phyloP scores from a whole-genome alignment of 2,888 invertebrate genomes.

The Hedya salicella region DNA sequence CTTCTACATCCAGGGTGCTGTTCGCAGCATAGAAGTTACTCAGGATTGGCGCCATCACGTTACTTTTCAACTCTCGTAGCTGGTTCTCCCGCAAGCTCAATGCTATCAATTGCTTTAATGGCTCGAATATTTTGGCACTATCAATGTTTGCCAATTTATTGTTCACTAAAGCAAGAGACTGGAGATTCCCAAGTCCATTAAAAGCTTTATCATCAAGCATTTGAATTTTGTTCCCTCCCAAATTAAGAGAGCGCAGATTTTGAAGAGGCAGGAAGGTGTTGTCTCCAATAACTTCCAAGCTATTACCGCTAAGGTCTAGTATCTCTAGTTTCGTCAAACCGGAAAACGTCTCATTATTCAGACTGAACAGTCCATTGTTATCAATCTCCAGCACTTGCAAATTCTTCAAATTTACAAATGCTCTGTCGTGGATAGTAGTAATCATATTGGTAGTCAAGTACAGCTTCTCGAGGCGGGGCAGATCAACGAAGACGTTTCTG shows the following conservation, averaged over 20 bases:
- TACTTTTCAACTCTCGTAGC: conserved; percentile 62
- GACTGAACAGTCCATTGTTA: conserved; percentile 88
- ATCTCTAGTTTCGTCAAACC: conserved; percentile 88
- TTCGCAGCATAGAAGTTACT: conserved; percentile 63
- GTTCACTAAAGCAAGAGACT: conserved; percentile 65
- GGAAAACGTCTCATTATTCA: conserved; percentile 90
- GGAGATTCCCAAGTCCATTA: conserved; percentile 64
- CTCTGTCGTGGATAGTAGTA: conserved; percentile 92
- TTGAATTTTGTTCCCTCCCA: conserved; percentile 76
- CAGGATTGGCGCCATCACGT: conserved; percentile 68
- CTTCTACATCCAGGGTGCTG: conserved; percentile 72
- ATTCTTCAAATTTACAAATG: conserved; percentile 89
- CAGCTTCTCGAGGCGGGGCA: conserved; percentile 89
- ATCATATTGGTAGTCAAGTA: conserved; percentile 94
- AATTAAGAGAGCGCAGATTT: conserved; percentile 65
- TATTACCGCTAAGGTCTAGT: conserved; percentile 89
- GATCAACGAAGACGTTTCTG: conserved; percentile 88
- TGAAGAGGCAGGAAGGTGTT: conserved; percentile 86
- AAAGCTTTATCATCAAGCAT: conserved; percentile 79
- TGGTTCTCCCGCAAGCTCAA: conserved; percentile 71
- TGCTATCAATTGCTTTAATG: conserved; percentile 59
- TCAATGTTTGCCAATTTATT: conserved; percentile 68
- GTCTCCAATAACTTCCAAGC: conserved; percentile 90
- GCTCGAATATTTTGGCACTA: conserved; percentile 66
- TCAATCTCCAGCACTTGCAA: conserved; percentile 92